These are phyloP conservation scores for Ophion ventricosus DNA, from an alignment of 2,888 invertebrate genomes.

Conservation along the genomic window DNA sequence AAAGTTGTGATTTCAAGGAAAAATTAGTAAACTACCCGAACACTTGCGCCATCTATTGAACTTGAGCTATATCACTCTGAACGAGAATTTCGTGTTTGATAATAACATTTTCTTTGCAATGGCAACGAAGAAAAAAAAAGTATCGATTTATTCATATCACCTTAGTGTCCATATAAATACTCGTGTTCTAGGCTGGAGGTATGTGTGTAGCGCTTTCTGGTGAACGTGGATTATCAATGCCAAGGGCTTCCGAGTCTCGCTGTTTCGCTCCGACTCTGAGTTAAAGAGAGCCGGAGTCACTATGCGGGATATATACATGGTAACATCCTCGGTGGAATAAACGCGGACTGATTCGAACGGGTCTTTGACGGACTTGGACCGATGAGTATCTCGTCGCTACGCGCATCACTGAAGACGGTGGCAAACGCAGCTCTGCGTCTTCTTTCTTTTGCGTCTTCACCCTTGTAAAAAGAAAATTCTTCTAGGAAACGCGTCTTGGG, in stretches of 20 bases:
- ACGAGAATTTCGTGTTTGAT: not conserved
- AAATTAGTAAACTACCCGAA: not conserved
- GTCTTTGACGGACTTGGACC: constrained; percentile 16
- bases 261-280: constrained; percentile 16
- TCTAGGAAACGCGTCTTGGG: constrained; percentile 39
- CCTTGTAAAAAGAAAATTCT: constrained; percentile 39
- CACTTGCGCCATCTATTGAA: not conserved
- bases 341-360: constrained; percentile 14
- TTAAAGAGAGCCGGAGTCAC: constrained; percentile 11
- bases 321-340: constrained; percentile 29
- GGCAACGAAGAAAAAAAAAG: not conserved
- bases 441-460: constrained; percentile 17
- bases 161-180: constrained; percentile 24
- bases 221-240: constrained; percentile 66
- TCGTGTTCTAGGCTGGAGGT: constrained; percentile 24
- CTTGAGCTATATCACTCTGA: not conserved
- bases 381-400: constrained; percentile 26
- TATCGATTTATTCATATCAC: not conserved
- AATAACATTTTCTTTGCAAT: not conserved
- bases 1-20: not conserved
- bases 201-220: constrained; percentile 35
- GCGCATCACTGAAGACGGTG: constrained; percentile 32
- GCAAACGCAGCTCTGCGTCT: constrained; percentile 5
- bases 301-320: constrained; percentile 1
- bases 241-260: constrained; percentile 65